These are phyloP conservation scores for Drosophila seguyi DNA, from an alignment of 1,140 invertebrate genomes.

Conservation along the genomic window DNA sequence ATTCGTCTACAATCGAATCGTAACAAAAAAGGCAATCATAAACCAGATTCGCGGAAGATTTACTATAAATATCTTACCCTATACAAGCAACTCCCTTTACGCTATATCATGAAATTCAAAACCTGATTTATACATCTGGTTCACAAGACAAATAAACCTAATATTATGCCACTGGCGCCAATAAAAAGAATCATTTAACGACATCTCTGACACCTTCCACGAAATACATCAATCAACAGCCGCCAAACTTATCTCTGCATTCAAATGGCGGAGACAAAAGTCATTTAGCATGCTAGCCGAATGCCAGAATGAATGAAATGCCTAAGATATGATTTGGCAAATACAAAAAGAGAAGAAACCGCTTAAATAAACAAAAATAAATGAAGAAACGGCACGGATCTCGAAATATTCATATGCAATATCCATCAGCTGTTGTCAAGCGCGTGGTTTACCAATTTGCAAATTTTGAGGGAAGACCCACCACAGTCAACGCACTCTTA, in stretches of 20 bases:
- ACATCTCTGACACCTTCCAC: conserved; percentile 32
- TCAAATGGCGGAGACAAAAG: conserved; percentile 11
- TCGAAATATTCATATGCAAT: conserved; percentile 12
- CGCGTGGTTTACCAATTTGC: conserved; percentile 24
- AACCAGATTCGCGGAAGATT: neutral
- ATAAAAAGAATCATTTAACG: conserved; percentile 42
- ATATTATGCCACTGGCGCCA: conserved; percentile 23
- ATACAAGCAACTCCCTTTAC: neutral
- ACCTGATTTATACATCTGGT: conserved; percentile 2
- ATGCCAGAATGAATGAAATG: conserved; percentile 49
- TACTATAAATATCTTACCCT: neutral
- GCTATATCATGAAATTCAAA: conserved; percentile 20
- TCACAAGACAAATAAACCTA: conserved; percentile 18
- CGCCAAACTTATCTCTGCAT: conserved; percentile 22
- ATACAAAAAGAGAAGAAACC: conserved; percentile 12
- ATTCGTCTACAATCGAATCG: neutral
- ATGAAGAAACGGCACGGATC: conserved; percentile 14
- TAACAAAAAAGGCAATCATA: neutral
- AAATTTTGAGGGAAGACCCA: conserved; percentile 30
- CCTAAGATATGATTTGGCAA: conserved; percentile 62
- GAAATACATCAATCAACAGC: conserved; percentile 36
- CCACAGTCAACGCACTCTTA: conserved; percentile 1
- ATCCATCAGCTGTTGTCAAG: conserved; percentile 63
- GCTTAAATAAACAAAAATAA: conserved; percentile 31
- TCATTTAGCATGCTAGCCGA: conserved; percentile 45